Percentiles rank a stretch among this genome's conserved stretches.
These are phyloP conservation scores for Eurosta solidaginis DNA, from an alignment of 1,140 invertebrate species.

Conservation along the genomic window DNA sequence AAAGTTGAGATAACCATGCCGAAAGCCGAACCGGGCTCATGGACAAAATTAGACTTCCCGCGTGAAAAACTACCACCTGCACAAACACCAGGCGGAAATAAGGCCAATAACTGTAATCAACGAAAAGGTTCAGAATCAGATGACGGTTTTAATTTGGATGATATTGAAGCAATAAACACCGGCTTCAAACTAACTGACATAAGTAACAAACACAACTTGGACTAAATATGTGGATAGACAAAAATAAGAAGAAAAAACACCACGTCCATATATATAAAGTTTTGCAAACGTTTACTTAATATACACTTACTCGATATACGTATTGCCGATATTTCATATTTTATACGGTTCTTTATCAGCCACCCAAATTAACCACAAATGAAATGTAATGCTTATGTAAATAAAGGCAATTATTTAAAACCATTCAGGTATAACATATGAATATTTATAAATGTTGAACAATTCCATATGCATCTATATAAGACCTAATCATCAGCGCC, in stretches of 20 bases:
- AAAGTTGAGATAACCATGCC: constrained; percentile 95
- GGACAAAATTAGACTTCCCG: constrained; percentile 77
- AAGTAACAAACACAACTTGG: constrained; percentile 37
- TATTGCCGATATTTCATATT: too few species aligned
- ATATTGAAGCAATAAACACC: constrained; percentile 55
- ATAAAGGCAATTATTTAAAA: too few species aligned
- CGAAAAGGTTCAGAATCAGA: constrained; percentile 39
- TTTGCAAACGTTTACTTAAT: too few species aligned
- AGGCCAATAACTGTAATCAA: constrained; percentile 38
- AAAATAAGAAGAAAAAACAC: not conserved
- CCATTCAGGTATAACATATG: too few species aligned
- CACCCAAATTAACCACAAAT: too few species aligned
- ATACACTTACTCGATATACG: too few species aligned
- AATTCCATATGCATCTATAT: not conserved
- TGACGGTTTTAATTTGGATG: constrained; percentile 56
- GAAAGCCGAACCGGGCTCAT: constrained; percentile 82
- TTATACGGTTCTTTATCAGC: too few species aligned
- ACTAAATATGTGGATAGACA: constrained; percentile 17
- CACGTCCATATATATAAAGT: too few species aligned
- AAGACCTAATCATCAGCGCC: constrained; percentile 45
- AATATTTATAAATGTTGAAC: too few species aligned
- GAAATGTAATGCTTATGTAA: too few species aligned
- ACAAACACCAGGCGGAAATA: constrained; percentile 31
- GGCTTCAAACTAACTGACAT: constrained; percentile 33
- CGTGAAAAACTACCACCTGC: constrained; percentile 46